Evolutionary conservation across 2,888 invertebrate species (phyloP), one percentile per base, ranked within the genome.

Genomic region (Drosophila neutralis): DNA sequence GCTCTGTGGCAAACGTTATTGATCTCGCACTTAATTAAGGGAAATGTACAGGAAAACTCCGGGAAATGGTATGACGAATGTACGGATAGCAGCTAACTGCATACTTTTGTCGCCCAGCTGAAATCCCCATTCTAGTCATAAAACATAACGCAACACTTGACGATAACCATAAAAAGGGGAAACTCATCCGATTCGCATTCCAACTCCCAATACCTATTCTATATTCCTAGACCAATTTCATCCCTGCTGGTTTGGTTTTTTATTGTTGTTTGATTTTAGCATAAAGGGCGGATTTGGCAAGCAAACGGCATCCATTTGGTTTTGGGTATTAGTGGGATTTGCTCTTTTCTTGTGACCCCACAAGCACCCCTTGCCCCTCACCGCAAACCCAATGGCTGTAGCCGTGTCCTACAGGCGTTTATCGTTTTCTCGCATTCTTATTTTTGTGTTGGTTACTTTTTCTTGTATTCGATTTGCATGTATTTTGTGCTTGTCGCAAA

Each of bases 201-300:
- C 10, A 36, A 53, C 27, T 15, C n/a, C 31, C 42, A 21, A 57
- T 49, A 31, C 11, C 33, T 24, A 48, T 54, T 27, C 51, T 21
- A 54, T 42, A 29, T 42, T 69, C 52, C 35, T 69, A 51, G 64
- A 62, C 72, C 79, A 80, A 76, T 78, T 82, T 79, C 58, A 79
- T 76, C 83, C 69, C 76, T 70, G 82, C 70, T 76, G 82, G 69
- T 70, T 72, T 72, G 67, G 42, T 24, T 69, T 82, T 87, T 89
- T 82, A 87, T 89, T 87, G 82, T 87, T 87, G 85, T 85, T 89
- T 84, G 83, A 88, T 88, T 84, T 88, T 70, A 72, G 82, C 89
- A 84, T 84, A 84, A 84, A 84, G 76, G 75, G 73, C 78, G 89
- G 83, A 88, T 86, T 88, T 84, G 81, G 64, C 78, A 76, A 76